Conservation (phyloP, 2,888 invertebrate species). For the Spicauda simplicius region DNA sequence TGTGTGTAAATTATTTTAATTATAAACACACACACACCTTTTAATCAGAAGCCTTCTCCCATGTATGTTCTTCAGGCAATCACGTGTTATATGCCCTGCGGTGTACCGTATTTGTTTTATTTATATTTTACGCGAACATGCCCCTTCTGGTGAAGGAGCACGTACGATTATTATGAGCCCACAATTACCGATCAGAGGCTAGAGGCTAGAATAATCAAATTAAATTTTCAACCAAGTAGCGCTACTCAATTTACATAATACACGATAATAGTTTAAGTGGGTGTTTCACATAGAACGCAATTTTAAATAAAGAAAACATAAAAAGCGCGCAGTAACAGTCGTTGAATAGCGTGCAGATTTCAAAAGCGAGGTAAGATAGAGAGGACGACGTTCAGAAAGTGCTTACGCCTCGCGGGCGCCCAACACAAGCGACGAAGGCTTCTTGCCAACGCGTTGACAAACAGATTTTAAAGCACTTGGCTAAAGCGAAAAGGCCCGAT, state of each 20-base stretch:
- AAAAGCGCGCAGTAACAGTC: background rate
- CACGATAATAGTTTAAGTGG: slow-evolving; percentile 14
- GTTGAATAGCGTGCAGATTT: slow-evolving; percentile 9
- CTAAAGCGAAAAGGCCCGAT: slow-evolving; percentile 22
- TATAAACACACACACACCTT: background rate
- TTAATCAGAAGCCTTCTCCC: background rate
- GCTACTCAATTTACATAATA: slow-evolving; percentile 14
- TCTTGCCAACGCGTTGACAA: slow-evolving; percentile 19
- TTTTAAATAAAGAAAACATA: slow-evolving; percentile 13
- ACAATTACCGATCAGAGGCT: slow-evolving; percentile 17
- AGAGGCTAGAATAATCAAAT: slow-evolving; percentile 18
- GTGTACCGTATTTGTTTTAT: slow-evolving; percentile 15
- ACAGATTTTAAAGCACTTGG: slow-evolving; percentile 28
- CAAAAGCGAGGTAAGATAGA: slow-evolving; percentile 10
- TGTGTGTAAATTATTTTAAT: background rate
- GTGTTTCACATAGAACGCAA: slow-evolving; percentile 4
- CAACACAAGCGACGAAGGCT: slow-evolving; percentile 16
- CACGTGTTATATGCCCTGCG: slow-evolving; percentile 20
- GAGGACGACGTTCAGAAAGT: slow-evolving; percentile 18
- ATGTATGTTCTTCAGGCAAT: background rate
- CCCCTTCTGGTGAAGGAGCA: slow-evolving; percentile 6
- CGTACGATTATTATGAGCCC: slow-evolving; percentile 19
- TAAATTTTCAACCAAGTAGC: slow-evolving; percentile 20
- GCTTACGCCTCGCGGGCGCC: slow-evolving; percentile 20
- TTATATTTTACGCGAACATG: slow-evolving; percentile 9